Conservation (phyloP, 1,140 invertebrate species). For the Tenebrio molitor region DNA sequence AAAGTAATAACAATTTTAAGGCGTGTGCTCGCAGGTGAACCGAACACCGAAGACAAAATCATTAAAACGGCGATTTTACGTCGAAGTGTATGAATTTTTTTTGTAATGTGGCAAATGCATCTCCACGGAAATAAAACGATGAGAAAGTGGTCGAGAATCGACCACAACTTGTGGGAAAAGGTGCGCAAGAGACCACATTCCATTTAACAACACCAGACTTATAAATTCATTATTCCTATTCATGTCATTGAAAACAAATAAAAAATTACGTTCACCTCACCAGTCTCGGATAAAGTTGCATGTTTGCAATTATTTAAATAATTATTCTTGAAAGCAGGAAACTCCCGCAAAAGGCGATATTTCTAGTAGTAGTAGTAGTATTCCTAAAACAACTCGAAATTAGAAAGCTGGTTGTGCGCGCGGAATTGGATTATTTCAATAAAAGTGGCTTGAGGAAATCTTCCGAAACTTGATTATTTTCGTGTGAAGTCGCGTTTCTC, state of each 20-base stretch:
- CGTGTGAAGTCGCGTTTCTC: too few relatives aligned
- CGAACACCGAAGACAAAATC: not conserved
- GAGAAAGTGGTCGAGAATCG: slow-evolving; percentile 13
- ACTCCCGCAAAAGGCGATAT: slow-evolving; percentile 23
- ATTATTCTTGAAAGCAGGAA: slow-evolving; percentile 32
- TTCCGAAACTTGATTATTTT: too few relatives aligned
- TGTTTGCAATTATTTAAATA: slow-evolving; percentile 34
- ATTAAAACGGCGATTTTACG: not conserved
- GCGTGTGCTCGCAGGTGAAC: slow-evolving; percentile 22
- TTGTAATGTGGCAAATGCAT: too few relatives aligned
- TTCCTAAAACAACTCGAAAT: slow-evolving; percentile 8
- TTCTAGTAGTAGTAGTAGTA: not conserved
- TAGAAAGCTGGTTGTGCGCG: slow-evolving; percentile 10
- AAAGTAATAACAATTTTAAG: slow-evolving; percentile 43
- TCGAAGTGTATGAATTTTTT: too few relatives aligned
- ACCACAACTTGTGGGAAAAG: not conserved
- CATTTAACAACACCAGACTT: not conserved
- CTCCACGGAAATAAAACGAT: not conserved
- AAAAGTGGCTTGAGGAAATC: slow-evolving; percentile 21
- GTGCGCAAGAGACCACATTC: not conserved
- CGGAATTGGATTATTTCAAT: slow-evolving; percentile 17
- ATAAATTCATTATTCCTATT: slow-evolving; percentile 15
- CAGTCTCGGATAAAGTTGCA: not conserved
- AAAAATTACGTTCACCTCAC: slow-evolving; percentile 31
- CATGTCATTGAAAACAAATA: slow-evolving; percentile 26